Evolutionary conservation across 2,797 vertebrate genomes (phyloP), one percentile per base, ranked within the genome.

Genomic region (Chanos chanos): DNA sequence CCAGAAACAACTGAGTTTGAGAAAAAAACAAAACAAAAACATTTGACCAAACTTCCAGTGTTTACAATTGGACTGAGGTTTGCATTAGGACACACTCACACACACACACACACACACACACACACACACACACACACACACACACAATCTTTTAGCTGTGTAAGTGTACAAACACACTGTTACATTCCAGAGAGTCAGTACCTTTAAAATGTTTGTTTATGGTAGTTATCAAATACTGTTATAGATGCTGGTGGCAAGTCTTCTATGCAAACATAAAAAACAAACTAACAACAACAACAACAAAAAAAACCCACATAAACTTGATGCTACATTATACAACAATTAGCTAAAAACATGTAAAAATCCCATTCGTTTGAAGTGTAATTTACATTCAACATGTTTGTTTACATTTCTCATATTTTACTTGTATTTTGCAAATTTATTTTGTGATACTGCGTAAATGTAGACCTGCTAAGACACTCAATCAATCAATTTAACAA

Each of bases 201-300:
- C 21, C 22, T 25, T 12, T 45, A 15, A 43, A 31, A 61, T 33
- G 52, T 36, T 24, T 7, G 40, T 44, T 41, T 54, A 49, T 28
- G 44, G 54, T 50, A 36, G 37, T 64, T 15, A 64, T 64, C 44
- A n/a, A 52, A 68, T 63, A 64, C n/a, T 43, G 61, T 40, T 21
- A 61, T 59, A 36, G 52, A 41, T 74, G 68, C 68, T 74, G 72
- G 72, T 74, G 72, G 39, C 52, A 65, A 34, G 43, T 22, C 31
- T 43, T 30, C 51, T 22, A 31, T 62, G 53, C 31, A 51, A 62
- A 48, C 15, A 24, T 19, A 22, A 39, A 12, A 45, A 39, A 10
- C 28, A 47, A 22, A 39, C 12, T 45, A 39, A 10, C 28, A 47
- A 62, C 28, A 3, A 25, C 19, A 51, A 47, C 56, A 19, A 49